phyloP scores from a whole-genome alignment of 1,140 invertebrate species.

The Listronotus bonariensis region DNA sequence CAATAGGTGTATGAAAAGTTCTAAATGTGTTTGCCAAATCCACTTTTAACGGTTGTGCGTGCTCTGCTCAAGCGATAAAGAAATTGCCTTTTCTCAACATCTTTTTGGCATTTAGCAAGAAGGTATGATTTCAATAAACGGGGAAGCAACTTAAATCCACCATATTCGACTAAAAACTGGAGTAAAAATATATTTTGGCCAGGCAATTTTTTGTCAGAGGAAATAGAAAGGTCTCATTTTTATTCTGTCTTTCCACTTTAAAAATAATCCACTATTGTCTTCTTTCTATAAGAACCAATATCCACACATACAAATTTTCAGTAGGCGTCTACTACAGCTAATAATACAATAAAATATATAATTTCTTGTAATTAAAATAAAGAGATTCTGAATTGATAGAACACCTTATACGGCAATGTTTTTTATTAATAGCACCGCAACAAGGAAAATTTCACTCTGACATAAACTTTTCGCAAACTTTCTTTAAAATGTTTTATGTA shows the following conservation, averaged over 20 bases:
- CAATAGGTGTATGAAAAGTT: neutral
- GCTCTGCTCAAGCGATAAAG: neutral
- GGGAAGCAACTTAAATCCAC: neutral
- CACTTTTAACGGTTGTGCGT: neutral
- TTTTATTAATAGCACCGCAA: slow-evolving; percentile 8
- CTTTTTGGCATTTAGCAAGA: neutral
- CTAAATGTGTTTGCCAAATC: slow-evolving; percentile 2
- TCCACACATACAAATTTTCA: slow-evolving; percentile 1
- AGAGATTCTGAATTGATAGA: neutral
- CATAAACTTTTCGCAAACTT: neutral
- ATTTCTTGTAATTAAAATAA: too few relatives aligned
- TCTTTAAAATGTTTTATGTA: neutral
- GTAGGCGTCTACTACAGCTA: too few relatives aligned
- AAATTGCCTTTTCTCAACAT: slow-evolving; percentile 4
- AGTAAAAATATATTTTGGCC: neutral
- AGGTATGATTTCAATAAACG: neutral
- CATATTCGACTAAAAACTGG: neutral
- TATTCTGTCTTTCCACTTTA: neutral
- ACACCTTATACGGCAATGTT: neutral
- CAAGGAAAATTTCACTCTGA: slow-evolving; percentile 10
- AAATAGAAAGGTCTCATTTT: neutral
- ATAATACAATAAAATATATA: too few relatives aligned
- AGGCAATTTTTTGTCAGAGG: neutral
- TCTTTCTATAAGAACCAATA: neutral
- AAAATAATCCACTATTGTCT: slow-evolving; percentile 4